Evolutionary conservation across 2,888 invertebrate genomes (phyloP).

Genomic region (Drosophila mettleri): DNA sequence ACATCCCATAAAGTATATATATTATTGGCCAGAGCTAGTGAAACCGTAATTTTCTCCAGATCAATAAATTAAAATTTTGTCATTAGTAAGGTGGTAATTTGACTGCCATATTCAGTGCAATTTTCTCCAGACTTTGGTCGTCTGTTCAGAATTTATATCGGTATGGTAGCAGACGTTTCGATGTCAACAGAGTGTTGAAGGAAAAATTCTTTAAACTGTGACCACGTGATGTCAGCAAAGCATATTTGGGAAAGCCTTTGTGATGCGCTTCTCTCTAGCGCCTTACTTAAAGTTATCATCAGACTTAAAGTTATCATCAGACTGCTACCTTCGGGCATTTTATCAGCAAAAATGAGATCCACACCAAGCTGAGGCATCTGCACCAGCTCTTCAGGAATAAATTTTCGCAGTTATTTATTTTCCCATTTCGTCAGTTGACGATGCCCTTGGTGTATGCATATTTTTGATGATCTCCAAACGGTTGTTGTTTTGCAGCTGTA

Average conservation of each 20-base stretch:
- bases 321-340: neutral
- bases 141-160: neutral
- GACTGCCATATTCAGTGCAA: neutral
- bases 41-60: too few species aligned
- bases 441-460: too few species aligned
- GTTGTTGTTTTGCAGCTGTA: too few species aligned
- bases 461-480: too few species aligned
- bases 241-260: neutral
- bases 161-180: slow-evolving; percentile 1
- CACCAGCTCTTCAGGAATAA: too few species aligned
- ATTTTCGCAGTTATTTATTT: too few species aligned
- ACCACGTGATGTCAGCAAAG: neutral
- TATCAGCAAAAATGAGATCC: too few species aligned
- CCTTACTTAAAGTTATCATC: neutral
- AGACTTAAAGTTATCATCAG: neutral
- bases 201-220: neutral
- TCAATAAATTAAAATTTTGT: too few species aligned
- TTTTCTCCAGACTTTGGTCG: neutral
- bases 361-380: too few species aligned
- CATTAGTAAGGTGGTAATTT: neutral
- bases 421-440: too few species aligned
- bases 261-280: neutral
- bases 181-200: neutral
- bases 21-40: too few species aligned
- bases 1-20: too few species aligned